Percentiles rank a stretch among this genome's conserved stretches.
Evolutionary conservation across 2,797 vertebrate species (phyloP).

Genomic region (Protonibea diacanthus): DNA sequence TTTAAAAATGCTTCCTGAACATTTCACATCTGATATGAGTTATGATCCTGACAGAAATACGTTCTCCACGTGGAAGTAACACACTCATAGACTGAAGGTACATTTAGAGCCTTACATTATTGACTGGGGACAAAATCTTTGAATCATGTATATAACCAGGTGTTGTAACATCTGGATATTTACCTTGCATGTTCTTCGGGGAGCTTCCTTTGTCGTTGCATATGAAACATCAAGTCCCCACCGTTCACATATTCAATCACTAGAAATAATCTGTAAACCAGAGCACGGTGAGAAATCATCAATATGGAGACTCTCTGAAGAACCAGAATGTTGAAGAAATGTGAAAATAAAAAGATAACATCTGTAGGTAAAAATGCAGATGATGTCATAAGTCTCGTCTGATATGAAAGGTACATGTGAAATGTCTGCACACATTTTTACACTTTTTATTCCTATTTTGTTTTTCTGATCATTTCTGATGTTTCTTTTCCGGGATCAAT

Average conservation of each 20-base stretch:
- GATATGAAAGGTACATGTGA: neutral
- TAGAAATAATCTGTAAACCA: constrained; percentile 90
- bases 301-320: neutral
- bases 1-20: neutral
- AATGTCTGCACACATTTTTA: neutral
- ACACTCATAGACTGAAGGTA: neutral
- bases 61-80: neutral
- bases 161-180: constrained; percentile 33
- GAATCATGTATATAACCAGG: neutral
- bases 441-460: no score
- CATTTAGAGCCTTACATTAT: neutral
- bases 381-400: neutral
- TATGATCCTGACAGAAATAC: no score
- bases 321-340: neutral
- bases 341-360: neutral
- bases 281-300: constrained; percentile 15
- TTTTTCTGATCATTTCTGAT: no score
- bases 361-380: neutral
- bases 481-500: no score
- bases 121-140: neutral
- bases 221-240: constrained; percentile 99
- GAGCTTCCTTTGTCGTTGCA: constrained; percentile 98
- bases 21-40: no score
- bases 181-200: constrained; percentile 98
- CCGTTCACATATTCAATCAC: constrained; percentile 98